Evolutionary conservation across 2,888 invertebrate genomes (phyloP).

Genomic region (Didymodactylos carnosus): DNA sequence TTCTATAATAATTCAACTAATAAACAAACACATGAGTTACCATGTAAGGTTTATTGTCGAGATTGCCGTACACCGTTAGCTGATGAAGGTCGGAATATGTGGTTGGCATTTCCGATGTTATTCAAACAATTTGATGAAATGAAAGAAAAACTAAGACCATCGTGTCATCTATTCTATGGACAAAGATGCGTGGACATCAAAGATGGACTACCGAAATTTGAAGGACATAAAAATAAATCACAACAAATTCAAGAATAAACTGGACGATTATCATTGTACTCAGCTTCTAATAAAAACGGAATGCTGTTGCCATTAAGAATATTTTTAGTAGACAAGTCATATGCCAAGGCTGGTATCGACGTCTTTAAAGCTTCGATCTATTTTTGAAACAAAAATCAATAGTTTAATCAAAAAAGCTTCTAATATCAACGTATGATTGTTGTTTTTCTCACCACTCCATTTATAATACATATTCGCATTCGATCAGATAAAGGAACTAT

Average conservation of each 20-base stretch:
- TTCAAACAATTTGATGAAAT: neutral
- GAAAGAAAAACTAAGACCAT: neutral
- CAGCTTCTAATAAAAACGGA: too few species aligned
- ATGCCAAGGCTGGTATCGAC: too few species aligned
- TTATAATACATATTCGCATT: too few species aligned
- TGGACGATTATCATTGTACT: too few species aligned
- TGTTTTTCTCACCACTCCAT: too few species aligned
- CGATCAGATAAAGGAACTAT: too few species aligned
- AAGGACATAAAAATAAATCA: neutral
- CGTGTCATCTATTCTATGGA: neutral
- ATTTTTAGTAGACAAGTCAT: too few species aligned
- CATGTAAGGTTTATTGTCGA: neutral
- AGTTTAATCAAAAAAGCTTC: too few species aligned
- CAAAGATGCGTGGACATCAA: neutral
- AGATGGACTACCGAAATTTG: neutral
- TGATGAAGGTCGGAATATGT: neutral
- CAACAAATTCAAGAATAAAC: neutral
- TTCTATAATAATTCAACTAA: neutral
- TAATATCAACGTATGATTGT: too few species aligned
- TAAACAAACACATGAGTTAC: neutral
- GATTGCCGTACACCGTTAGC: neutral
- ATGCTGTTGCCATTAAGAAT: too few species aligned
- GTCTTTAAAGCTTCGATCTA: too few species aligned
- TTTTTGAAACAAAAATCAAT: too few species aligned
- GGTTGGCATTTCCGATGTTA: neutral